These are phyloP conservation scores for Nomada ferruginata DNA, from an alignment of 2,888 invertebrate species.

Conservation along the genomic window DNA sequence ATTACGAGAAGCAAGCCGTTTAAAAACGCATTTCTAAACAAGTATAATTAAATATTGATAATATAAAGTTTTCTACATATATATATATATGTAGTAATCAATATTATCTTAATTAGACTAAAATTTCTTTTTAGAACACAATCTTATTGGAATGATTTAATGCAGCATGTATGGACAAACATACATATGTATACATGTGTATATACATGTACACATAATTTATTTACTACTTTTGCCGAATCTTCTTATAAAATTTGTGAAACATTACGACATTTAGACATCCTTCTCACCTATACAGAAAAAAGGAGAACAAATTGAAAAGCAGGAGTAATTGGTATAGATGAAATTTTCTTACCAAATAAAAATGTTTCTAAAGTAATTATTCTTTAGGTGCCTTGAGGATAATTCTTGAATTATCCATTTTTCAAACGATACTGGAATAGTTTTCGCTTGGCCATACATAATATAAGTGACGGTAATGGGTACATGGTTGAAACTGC, in stretches of 20 bases:
- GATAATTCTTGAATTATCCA: constrained; percentile 43
- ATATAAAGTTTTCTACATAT: constrained; percentile 50
- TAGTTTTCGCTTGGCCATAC: constrained; percentile 73
- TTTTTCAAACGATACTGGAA: constrained; percentile 64
- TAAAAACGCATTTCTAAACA: constrained; percentile 44
- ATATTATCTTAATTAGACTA: constrained; percentile 30
- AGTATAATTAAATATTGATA: constrained; percentile 40
- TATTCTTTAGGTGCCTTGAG: constrained; percentile 47
- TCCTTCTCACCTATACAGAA: constrained; percentile 8
- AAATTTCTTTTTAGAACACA: constrained; percentile 36
- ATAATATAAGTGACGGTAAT: constrained; percentile 71
- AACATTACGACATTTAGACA: constrained; percentile 32
- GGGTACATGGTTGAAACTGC: constrained; percentile 63
- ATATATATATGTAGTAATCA: constrained; percentile 28
- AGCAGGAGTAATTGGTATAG: constrained; percentile 35
- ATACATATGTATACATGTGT: constrained; percentile 55
- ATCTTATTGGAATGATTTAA: constrained; percentile 63
- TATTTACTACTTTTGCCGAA: constrained; percentile 42
- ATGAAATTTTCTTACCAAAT: constrained; percentile 56
- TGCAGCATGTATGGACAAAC: constrained; percentile 44
- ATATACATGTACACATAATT: constrained; percentile 58
- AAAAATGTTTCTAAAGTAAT: constrained; percentile 52
- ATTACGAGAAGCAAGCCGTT: constrained; percentile 42
- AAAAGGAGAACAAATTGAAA: constrained; percentile 23
- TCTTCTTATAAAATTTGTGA: constrained; percentile 41